Base-by-base conservation (phyloP, 2,888 invertebrate species). In the Eupithecia vulgata region DNA sequence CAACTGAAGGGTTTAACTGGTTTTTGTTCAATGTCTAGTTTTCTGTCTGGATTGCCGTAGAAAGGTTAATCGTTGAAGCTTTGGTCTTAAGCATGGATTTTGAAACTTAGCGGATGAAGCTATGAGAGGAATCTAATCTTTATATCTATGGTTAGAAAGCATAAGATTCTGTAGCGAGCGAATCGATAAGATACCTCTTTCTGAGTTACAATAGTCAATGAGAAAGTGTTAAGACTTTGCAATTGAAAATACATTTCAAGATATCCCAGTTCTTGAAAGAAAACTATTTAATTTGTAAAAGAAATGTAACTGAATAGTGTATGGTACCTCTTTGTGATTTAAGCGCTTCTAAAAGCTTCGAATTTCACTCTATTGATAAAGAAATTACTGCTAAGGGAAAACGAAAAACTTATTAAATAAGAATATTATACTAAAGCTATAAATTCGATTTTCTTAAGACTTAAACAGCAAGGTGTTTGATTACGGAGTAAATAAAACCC, bases 31-130 rank as follows among this genome's bases (percentile, higher is more conserved):
- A 86, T 87, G 87, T 87, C 87, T 90, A 88, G 87, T 88, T 89
- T 87, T 88, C 87, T 85, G 88, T 87, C 87, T 88, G 88, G 83
- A 87, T 89, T 86, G 88, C 85, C 82, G 82, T 81, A 85, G 81
- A 89, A 87, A 88, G 90, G 87, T 90, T 87, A 87, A 88, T 72
- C 77, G 83, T 80, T 86, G 86, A 21, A 65, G 40, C 61, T 17
- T 34, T 65, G 21, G 64, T 37, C 8, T n/a, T 65, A 40, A 25
- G 40, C 40, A 65, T 21, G 40, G 65, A 37, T 40, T 42, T 65
- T 25, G 37, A 34, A 37, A 64, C 34, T 37, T 65, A 13, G 13
- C 4, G 4, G 57, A 57, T 57, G 25, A 52, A 52, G 13, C 5
- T 17, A 40, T 25, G 13, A 42, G 1, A 21, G 8, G 37, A 64